Conservation (phyloP, 2,113 vertebrate species). For the Neodontobutis hainanensis region DNA sequence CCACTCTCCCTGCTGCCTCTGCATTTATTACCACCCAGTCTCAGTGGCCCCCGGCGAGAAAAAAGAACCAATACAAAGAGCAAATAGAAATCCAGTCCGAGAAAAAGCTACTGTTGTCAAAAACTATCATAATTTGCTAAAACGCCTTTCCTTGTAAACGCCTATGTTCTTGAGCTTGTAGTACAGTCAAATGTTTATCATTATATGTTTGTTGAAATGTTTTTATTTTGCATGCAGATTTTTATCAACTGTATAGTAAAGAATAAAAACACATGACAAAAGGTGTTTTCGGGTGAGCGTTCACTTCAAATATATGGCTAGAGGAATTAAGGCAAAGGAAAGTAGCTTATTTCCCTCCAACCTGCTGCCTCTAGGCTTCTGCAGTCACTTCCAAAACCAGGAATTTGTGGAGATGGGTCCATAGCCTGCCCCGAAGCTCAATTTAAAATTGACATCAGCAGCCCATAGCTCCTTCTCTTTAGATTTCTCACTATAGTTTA, state of each 20-base stretch:
- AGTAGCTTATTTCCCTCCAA: conserved; percentile 47
- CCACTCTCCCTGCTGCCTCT: conserved; percentile 51
- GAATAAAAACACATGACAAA: no score
- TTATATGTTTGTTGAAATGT: no score
- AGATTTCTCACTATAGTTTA: neutral
- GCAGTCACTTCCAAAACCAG: conserved; percentile 17
- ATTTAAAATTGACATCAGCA: conserved; percentile 34
- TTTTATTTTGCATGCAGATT: no score
- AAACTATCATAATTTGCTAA: neutral
- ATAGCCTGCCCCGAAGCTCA: conserved; percentile 20
- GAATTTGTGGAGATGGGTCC: conserved; percentile 43
- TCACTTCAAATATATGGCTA: conserved; percentile 37
- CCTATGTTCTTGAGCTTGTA: no score
- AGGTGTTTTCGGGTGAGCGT: neutral
- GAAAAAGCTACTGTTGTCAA: neutral
- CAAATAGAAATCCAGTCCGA: neutral
- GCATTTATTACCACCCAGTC: conserved; percentile 50
- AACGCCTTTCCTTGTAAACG: neutral
- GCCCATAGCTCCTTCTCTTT: conserved; percentile 6
- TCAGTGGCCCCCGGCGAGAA: conserved; percentile 29
- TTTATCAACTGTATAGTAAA: no score
- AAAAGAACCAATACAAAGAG: conserved; percentile 13
- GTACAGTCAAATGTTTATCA: no score
- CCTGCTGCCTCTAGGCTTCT: conserved; percentile 24
- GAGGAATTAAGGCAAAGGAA: conserved; percentile 58